Evolutionary conservation across 2,797 vertebrate genomes (phyloP), one percentile per base, ranked within the genome.

Genomic region (Lophotriccus pileatus): DNA sequence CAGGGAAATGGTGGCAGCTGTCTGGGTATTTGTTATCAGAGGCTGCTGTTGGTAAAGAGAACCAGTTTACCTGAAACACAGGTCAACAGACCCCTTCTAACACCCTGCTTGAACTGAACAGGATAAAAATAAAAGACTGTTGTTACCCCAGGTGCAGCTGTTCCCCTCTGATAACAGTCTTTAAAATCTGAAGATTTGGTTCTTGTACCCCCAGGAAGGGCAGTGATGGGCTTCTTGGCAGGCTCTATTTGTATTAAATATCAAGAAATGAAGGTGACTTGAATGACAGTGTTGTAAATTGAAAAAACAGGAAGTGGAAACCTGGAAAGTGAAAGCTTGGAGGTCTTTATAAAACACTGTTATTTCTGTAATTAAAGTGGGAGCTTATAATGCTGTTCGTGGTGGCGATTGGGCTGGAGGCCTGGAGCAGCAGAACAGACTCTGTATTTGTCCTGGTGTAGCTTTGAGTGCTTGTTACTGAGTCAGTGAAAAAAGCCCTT

Each of bases 401-500:
- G 5, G 64, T 19, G 36, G 52, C 23, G 63, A 16, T 14, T 68
- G 34, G 22, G 27, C 30, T 89, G 32, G 23, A 60, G 62, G 30
- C 36, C 62, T 88, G 90, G 34, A 58, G 83, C 76, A 68, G 69
- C 62, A 50, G 62, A 66, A 32, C 67, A 47, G 43, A 12, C 43
- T 17, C 18, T 59, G 64, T 34, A 12, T 50, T 81, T 95, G 86
- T 55, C 46, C 83, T 91, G 37, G 46, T 6, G 5, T 14, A 76
- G 66, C 52, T 60, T 67, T 0, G 0, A 24, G 13, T 1, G 0
- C 37, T 44, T 27, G 7, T 28, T 25, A 12, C 18, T 0, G 3
- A 64, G 24, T 21, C 36, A 36, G 41, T 30, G 28, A 49, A 28
- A 64, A 68, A 41, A 79, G 13, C 52, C 41, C 37, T 78, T 81